These are phyloP conservation scores for Andrena fulva DNA, from an alignment of 2,888 invertebrate genomes.

Conservation along the genomic window DNA sequence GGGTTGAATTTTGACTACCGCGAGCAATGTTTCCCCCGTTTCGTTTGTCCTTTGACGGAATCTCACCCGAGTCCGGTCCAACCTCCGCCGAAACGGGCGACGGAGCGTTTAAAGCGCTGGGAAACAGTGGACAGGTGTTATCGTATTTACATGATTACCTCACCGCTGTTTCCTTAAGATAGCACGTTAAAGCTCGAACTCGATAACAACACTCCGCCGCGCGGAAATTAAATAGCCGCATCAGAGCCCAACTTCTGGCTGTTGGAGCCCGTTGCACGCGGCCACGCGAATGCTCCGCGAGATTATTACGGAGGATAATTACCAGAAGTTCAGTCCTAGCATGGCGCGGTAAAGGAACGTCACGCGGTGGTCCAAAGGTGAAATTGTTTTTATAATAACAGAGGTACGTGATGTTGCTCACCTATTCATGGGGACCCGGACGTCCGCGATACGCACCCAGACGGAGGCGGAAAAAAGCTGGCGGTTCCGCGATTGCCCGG, in stretches of 20 bases:
- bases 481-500: slow-evolving; percentile 23
- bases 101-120: slow-evolving; percentile 19
- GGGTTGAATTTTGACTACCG: not conserved
- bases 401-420: slow-evolving; percentile 12
- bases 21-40: not conserved
- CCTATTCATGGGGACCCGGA: slow-evolving; percentile 37
- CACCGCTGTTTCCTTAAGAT: slow-evolving; percentile 25
- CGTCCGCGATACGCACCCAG: not conserved
- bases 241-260: slow-evolving; percentile 29
- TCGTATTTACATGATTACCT: slow-evolving; percentile 35
- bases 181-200: slow-evolving; percentile 49
- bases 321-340: not conserved
- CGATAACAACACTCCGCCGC: slow-evolving; percentile 32
- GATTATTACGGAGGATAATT: slow-evolving; percentile 13
- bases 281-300: not conserved
- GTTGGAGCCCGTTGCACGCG: not conserved
- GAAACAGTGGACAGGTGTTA: slow-evolving; percentile 32
- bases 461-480: not conserved
- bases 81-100: slow-evolving; percentile 3
- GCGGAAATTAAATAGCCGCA: slow-evolving; percentile 39
- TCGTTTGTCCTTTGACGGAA: slow-evolving; percentile 12
- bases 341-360: not conserved
- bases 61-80: slow-evolving; percentile 11
- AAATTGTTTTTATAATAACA: slow-evolving; percentile 36
- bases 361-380: not conserved